These are phyloP conservation scores for Thymelicus lineola DNA, from an alignment of 2,888 invertebrate genomes.

Conservation along the genomic window DNA sequence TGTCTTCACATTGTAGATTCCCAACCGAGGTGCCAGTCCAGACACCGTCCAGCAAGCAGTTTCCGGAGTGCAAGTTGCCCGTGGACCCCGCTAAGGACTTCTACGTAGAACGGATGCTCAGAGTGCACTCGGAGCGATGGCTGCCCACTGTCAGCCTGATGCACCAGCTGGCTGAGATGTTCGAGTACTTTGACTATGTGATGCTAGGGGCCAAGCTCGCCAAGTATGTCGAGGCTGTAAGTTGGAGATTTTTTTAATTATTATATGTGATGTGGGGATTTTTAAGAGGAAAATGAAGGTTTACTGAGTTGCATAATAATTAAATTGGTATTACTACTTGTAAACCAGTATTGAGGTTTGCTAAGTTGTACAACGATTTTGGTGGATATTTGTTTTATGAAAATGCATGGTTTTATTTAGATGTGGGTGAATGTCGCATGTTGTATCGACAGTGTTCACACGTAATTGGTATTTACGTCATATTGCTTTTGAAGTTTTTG, in stretches of 20 bases:
- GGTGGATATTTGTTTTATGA: too few species aligned
- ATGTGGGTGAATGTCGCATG: too few species aligned
- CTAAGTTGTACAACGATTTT: too few species aligned
- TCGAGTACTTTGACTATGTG: constrained; percentile 61
- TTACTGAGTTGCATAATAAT: too few species aligned
- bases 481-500: too few species aligned
- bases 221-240: constrained; percentile 69
- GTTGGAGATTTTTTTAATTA: constrained; percentile 39
- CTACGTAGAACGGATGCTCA: constrained; percentile 58
- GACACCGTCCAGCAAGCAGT: constrained; percentile 55
- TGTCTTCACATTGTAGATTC: constrained; percentile 51
- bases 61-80: constrained; percentile 64
- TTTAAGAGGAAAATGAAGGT: too few species aligned
- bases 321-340: too few species aligned
- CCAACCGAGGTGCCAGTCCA: constrained; percentile 57
- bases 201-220: constrained; percentile 68
- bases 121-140: constrained; percentile 62
- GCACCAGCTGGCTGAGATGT: constrained; percentile 68
- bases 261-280: too few species aligned
- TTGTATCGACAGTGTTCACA: too few species aligned
- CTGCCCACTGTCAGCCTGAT: constrained; percentile 61
- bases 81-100: constrained; percentile 60
- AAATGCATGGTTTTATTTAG: too few species aligned
- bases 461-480: too few species aligned
- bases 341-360: too few species aligned